Conservation (phyloP, 2,113 vertebrate genomes). For the Blennius ocellaris region DNA sequence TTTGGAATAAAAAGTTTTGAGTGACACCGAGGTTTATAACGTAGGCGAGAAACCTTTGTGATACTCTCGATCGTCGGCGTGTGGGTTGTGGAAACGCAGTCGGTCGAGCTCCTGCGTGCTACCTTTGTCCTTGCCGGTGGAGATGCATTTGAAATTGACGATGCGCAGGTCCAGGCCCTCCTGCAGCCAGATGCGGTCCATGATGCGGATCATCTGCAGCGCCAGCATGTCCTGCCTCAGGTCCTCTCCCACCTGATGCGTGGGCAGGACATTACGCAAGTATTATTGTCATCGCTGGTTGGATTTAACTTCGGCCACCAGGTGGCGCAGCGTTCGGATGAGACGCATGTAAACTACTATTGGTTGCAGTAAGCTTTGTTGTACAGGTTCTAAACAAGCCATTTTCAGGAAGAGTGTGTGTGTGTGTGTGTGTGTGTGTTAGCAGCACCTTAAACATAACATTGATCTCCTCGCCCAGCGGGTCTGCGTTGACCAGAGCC, state of each 20-base stretch:
- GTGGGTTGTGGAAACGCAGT: too few relatives aligned
- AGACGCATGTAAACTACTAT: conserved; percentile 7
- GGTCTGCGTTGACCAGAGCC: conserved; percentile 93
- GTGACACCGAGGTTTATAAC: too few relatives aligned
- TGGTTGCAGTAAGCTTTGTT: background rate
- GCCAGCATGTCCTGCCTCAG: conserved; percentile 98
- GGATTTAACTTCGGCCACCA: conserved; percentile 50
- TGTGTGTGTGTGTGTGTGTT: background rate
- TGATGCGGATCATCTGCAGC: conserved; percentile 98
- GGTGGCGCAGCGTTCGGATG: conserved; percentile 42
- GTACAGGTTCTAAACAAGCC: background rate
- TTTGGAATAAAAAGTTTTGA: too few relatives aligned
- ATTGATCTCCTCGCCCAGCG: conserved; percentile 96
- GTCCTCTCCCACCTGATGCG: conserved; percentile 93
- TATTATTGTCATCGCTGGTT: background rate
- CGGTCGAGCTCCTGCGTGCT: background rate
- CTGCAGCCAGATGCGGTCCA: conserved; percentile 99
- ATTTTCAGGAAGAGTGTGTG: background rate
- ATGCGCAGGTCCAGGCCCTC: conserved; percentile 97
- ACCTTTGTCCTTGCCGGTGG: conserved; percentile 97
- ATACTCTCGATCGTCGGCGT: too few relatives aligned
- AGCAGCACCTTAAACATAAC: conserved; percentile 97
- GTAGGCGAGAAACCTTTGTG: too few relatives aligned
- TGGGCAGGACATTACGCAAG: background rate
- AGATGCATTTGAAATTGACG: conserved; percentile 97